Evolutionary conservation across 1,140 invertebrate species (phyloP), one percentile per base, ranked within the genome.

Genomic region (Orussus abietinus): DNA sequence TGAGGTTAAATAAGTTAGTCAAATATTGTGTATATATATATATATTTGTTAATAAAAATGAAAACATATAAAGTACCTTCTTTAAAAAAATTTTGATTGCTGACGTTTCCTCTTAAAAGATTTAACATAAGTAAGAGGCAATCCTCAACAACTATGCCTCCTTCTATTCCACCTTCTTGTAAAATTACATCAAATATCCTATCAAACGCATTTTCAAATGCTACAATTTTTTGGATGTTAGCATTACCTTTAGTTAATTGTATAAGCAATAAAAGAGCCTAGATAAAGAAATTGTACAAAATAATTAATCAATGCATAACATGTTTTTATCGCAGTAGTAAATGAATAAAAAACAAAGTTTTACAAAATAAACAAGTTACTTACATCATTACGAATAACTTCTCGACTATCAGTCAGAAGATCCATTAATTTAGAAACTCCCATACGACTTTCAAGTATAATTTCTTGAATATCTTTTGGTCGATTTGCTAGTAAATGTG

Each of bases 211-310:
- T 97, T 98, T 75, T 99, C 95, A 76, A 98, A 99, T 0, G 95
- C 96, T 3, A 99, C 93, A 59, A 99, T 98, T 75, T 99, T 99
- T 69, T 99, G 97, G 55, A 99, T 95, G 68, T 97, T 97, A 0
- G 92, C 88, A 77, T 99, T 98, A 4, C 86, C 85, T 74, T 93
- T 93, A 0, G 94, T 98, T 33, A 99, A 72, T 62, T 95, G 87
- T 49, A 90, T 91, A 0, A 99, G 75, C n/a, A 99, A 72, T 4
- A 99, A 71, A 9, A 99, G 72, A 2, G 91, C 82, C 82, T 86
- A 47, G 9, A 60, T n/a, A n/a, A n/a, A n/a, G n/a, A n/a, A n/a
- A n/a, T n/a, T n/a, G n/a, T n/a, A n/a, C n/a, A n/a, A n/a, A n/a
- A n/a, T n/a, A n/a, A n/a, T n/a, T n/a, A n/a, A n/a, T n/a, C n/a